These are phyloP conservation scores for Drosophila setifemur DNA, from an alignment of 1,140 invertebrate genomes.

Conservation along the genomic window DNA sequence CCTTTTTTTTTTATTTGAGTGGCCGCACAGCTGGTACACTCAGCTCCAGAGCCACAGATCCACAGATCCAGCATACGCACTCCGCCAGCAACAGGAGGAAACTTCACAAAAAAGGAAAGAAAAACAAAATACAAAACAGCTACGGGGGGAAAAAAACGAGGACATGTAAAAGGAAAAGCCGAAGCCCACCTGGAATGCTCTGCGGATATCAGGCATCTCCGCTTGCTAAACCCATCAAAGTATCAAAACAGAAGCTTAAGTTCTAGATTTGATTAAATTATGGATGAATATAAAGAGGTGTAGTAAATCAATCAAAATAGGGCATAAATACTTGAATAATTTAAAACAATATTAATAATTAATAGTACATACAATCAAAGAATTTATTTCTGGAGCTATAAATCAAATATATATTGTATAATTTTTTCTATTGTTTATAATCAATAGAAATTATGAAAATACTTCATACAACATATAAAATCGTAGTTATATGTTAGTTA, in stretches of 20 bases:
- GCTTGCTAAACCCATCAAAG: not conserved
- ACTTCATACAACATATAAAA: no score
- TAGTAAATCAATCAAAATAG: not conserved
- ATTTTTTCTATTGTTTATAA: no score
- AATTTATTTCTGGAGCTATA: no score
- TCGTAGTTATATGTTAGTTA: not conserved
- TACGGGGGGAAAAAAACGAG: no score
- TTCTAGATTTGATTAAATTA: not conserved
- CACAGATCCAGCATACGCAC: slow-evolving; percentile 28
- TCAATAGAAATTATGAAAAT: no score
- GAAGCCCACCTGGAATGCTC: not conserved
- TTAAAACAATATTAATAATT: not conserved
- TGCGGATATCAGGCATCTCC: not conserved
- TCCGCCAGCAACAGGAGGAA: slow-evolving; percentile 27
- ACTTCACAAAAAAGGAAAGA: not conserved
- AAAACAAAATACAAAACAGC: slow-evolving; percentile 6
- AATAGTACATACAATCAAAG: no score
- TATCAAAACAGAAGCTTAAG: not conserved
- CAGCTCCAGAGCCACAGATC: no score
- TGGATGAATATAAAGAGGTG: not conserved
- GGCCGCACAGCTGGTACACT: slow-evolving; percentile 62
- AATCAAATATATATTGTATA: no score
- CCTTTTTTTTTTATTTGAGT: slow-evolving; percentile 61
- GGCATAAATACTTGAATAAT: not conserved
- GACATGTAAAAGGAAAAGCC: not conserved